Evolutionary conservation across 2,888 invertebrate genomes (phyloP).

Genomic region (Gastracanthus pulcherrimus): DNA sequence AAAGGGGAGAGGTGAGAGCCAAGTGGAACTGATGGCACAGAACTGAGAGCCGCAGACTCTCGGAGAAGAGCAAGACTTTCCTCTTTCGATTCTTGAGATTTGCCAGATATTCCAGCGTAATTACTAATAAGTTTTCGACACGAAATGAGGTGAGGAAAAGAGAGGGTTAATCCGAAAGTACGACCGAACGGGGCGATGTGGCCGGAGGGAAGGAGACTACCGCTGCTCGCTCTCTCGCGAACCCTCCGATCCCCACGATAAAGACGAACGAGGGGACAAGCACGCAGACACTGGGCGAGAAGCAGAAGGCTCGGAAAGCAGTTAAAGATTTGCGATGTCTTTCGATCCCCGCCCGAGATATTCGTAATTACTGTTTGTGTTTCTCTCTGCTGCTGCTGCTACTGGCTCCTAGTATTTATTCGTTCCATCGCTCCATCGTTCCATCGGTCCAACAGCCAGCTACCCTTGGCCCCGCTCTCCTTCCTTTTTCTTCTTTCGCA

Average conservation of each 20-base stretch:
- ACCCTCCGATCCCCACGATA: conserved; percentile 50
- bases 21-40: conserved; percentile 55
- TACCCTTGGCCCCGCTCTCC: conserved; percentile 51
- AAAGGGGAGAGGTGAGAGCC: conserved; percentile 46
- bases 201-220: conserved; percentile 40
- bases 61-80: conserved; percentile 59
- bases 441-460: conserved; percentile 50
- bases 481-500: conserved; percentile 37
- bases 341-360: conserved; percentile 77
- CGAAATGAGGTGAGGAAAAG: conserved; percentile 78
- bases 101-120: conserved; percentile 74
- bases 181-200: conserved; percentile 68
- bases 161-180: conserved; percentile 77
- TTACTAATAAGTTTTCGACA: conserved; percentile 78
- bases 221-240: conserved; percentile 28
- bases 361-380: conserved; percentile 78
- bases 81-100: conserved; percentile 68
- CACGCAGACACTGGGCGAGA: conserved; percentile 41
- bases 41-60: conserved; percentile 30
- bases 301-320: conserved; percentile 72
- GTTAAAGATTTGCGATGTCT: conserved; percentile 78
- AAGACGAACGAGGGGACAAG: conserved; percentile 44
- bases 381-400: conserved; percentile 65
- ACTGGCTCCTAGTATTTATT: conserved; percentile 70
- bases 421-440: conserved; percentile 62